Conservation (phyloP, 2,113 vertebrate species). For the Pelecanoides urinatrix region DNA sequence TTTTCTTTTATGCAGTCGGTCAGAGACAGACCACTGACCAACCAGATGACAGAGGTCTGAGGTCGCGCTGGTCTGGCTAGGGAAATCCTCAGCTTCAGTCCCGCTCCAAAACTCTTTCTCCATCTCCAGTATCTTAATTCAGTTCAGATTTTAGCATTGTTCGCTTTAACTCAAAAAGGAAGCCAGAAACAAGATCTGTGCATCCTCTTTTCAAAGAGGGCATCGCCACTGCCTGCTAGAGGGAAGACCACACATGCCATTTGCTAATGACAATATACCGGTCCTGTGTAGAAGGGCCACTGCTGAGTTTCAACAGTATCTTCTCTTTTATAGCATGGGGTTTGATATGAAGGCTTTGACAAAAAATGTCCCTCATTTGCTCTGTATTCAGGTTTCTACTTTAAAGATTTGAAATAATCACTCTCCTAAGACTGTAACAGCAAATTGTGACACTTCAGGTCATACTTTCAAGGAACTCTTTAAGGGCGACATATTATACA, state of each 20-base stretch:
- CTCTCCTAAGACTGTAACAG: neutral
- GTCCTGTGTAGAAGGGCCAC: neutral
- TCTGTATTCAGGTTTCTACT: neutral
- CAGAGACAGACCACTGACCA: neutral
- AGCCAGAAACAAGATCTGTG: neutral
- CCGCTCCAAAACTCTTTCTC: neutral
- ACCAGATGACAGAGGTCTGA: neutral
- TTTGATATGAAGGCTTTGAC: neutral
- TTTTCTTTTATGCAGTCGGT: neutral
- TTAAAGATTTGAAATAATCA: neutral
- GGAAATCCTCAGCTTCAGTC: neutral
- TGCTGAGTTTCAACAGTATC: neutral
- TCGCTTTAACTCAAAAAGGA: neutral
- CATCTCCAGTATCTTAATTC: neutral
- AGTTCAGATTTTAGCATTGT: neutral
- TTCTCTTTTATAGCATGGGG: neutral
- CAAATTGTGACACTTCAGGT: neutral
- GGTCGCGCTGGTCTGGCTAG: neutral
- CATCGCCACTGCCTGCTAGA: neutral
- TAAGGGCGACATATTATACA: neutral
- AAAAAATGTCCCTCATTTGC: neutral
- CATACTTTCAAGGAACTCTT: neutral
- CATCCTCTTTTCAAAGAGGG: neutral
- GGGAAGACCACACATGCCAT: too few relatives aligned
- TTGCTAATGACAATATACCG: neutral